These are phyloP conservation scores for Hemitrygon akajei DNA, from an alignment of 2,797 vertebrate genomes.

Conservation along the genomic window DNA sequence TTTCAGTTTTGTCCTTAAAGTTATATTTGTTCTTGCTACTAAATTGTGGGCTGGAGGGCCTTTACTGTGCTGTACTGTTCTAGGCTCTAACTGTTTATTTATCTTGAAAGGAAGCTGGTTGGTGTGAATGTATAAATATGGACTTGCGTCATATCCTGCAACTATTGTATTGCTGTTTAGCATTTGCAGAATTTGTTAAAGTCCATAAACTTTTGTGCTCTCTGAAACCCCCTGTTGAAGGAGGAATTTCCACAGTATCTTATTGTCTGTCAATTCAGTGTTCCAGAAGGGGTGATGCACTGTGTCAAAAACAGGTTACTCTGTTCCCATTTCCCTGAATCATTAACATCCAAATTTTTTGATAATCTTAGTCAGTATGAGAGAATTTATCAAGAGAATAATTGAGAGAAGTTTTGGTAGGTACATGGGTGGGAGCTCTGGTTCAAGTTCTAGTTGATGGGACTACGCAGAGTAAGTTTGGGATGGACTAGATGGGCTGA, in stretches of 20 bases:
- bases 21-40: background rate
- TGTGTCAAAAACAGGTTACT: slow-evolving; percentile 41
- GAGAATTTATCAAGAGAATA: too few species aligned
- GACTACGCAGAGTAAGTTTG: too few species aligned
- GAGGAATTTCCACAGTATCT: background rate
- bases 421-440: too few species aligned
- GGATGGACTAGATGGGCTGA: too few species aligned
- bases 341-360: slow-evolving; percentile 39
- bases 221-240: background rate
- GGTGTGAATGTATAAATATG: background rate
- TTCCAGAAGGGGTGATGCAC: slow-evolving; percentile 36
- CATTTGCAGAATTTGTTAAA: background rate
- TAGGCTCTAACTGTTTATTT: background rate
- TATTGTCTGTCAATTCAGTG: slow-evolving; percentile 48
- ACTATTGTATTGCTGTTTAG: background rate
- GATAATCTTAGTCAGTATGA: slow-evolving; percentile 42
- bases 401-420: too few species aligned
- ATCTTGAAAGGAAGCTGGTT: background rate
- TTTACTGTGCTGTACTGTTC: too few species aligned
- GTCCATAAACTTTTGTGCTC: background rate
- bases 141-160: background rate
- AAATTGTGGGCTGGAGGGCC: background rate
- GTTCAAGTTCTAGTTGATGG: too few species aligned
- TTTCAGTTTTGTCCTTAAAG: background rate
- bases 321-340: slow-evolving; percentile 42